Evolutionary conservation across 1,140 invertebrate genomes (phyloP).

Genomic region (Aphelenchoides avenae): DNA sequence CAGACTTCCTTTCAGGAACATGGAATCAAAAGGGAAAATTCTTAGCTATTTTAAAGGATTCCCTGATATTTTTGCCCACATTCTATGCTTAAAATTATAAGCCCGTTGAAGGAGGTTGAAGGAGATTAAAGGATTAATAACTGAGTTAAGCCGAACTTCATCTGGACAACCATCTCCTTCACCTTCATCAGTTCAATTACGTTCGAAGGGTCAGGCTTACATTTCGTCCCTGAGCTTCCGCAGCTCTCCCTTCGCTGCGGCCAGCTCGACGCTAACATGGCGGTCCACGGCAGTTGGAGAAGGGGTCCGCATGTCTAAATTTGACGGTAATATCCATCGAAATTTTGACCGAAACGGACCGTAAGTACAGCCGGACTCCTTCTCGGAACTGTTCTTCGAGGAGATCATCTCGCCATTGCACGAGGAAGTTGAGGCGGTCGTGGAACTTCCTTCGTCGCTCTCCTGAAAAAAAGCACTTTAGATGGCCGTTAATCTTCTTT

Average conservation of each 20-base stretch:
- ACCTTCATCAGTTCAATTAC: background rate
- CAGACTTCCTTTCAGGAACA: too few relatives aligned
- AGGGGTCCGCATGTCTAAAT: slow-evolving; percentile 18
- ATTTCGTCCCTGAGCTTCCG: slow-evolving; percentile 32
- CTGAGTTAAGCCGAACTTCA: background rate
- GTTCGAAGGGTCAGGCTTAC: slow-evolving; percentile 13
- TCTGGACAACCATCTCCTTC: background rate
- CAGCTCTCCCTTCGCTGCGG: slow-evolving; percentile 28
- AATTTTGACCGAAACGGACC: too few relatives aligned
- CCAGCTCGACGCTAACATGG: slow-evolving; percentile 31
- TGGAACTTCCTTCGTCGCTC: slow-evolving; percentile 4
- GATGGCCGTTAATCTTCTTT: too few relatives aligned
- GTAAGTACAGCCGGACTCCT: too few relatives aligned
- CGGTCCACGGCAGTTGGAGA: slow-evolving; percentile 19
- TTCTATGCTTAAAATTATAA: too few relatives aligned
- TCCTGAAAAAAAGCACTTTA: slow-evolving; percentile 3
- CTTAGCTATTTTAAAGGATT: too few relatives aligned
- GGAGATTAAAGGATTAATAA: background rate
- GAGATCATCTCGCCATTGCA: background rate
- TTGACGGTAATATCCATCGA: too few relatives aligned
- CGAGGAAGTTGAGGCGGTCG: background rate
- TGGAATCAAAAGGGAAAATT: too few relatives aligned
- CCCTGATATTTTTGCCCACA: too few relatives aligned
- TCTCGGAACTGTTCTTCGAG: background rate
- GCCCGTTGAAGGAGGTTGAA: background rate